Percentiles rank a stretch among this genome's conserved stretches.
These are phyloP conservation scores for Aegithalos caudatus DNA, from an alignment of 2,113 vertebrate genomes.

Conservation along the genomic window DNA sequence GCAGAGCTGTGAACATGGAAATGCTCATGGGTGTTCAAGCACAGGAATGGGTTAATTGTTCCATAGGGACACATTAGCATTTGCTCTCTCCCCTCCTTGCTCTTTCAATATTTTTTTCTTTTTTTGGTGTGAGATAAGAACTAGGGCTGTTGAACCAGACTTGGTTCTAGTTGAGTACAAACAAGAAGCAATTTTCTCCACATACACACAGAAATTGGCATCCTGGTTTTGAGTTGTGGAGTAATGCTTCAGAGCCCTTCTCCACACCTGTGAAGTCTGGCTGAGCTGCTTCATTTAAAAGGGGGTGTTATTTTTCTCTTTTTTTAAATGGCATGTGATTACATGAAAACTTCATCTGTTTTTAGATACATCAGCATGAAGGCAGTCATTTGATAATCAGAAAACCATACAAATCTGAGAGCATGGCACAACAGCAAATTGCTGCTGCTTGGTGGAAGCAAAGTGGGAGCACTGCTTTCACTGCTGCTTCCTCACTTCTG, in stretches of 20 bases:
- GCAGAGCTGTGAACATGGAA: accelerated
- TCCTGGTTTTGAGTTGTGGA: neutral
- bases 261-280: neutral
- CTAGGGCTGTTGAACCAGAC: neutral
- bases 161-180: neutral
- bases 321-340: neutral
- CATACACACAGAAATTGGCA: neutral
- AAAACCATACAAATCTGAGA: neutral
- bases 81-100: neutral
- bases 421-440: neutral
- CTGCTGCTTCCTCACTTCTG: neutral
- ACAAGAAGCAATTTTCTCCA: neutral
- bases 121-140: neutral
- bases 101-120: neutral
- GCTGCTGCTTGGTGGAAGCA: neutral
- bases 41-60: neutral
- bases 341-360: neutral
- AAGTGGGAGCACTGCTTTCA: accelerated
- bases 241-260: neutral
- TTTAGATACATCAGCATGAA: neutral
- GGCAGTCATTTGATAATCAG: neutral
- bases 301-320: neutral
- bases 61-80: no score
- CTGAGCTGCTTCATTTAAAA: neutral
- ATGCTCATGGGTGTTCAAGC: neutral